Conservation (phyloP, 2,113 vertebrate genomes). For the Amblyornis subalaris region DNA sequence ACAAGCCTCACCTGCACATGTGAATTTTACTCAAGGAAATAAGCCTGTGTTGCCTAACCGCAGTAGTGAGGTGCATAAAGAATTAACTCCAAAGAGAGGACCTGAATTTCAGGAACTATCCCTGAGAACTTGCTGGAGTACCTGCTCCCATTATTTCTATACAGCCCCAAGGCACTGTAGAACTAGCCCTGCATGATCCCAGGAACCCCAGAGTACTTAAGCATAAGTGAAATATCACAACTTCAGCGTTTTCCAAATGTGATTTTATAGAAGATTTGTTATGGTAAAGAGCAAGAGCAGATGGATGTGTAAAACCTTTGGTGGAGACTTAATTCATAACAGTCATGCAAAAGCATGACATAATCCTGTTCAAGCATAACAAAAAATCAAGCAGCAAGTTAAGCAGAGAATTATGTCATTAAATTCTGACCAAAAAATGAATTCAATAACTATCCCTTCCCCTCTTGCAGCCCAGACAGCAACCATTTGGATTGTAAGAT, state of each 20-base stretch:
- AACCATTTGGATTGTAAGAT: neutral
- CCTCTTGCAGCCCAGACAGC: neutral
- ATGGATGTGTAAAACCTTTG: neutral
- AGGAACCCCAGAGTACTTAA: neutral
- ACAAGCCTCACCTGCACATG: neutral
- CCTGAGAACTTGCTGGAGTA: neutral
- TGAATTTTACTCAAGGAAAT: neutral
- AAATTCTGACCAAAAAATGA: neutral
- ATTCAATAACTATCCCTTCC: neutral
- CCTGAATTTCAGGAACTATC: slow-evolving; percentile 10
- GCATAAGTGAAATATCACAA: neutral
- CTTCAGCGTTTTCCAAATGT: neutral
- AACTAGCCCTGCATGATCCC: neutral
- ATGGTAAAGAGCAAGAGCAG: neutral
- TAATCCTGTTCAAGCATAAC: neutral
- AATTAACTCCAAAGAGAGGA: neutral
- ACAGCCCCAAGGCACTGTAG: neutral
- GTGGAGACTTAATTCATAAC: neutral
- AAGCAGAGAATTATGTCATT: neutral
- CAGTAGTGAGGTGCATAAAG: neutral
- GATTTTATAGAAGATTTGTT: neutral
- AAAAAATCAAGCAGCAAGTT: neutral
- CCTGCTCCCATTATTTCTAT: neutral
- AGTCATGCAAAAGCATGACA: neutral
- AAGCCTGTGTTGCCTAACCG: neutral